phyloP scores from a whole-genome alignment of 1,140 invertebrate species.

The Drosophila sturtevanti region DNA sequence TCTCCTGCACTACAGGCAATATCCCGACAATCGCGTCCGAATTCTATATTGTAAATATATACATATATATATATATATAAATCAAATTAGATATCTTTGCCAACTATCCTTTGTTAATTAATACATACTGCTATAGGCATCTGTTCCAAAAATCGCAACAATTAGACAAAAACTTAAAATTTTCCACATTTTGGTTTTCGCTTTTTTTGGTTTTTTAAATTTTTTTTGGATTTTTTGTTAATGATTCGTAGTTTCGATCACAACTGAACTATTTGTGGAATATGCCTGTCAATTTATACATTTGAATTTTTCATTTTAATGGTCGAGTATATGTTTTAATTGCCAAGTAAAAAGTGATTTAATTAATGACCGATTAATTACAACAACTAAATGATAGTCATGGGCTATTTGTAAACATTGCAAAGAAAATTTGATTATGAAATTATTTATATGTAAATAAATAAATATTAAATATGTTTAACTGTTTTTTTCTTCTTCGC shows the following conservation, averaged over 20 bases:
- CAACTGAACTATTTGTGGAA: constrained; percentile 13
- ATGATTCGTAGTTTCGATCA: neutral
- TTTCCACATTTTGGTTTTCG: constrained; percentile 23
- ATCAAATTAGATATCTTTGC: neutral
- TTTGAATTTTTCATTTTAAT: constrained; percentile 4
- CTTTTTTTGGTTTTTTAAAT: neutral
- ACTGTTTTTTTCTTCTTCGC: neutral
- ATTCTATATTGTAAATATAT: constrained; percentile 27
- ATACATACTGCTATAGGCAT: constrained; percentile 46
- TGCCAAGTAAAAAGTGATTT: constrained; percentile 1
- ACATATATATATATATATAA: no score
- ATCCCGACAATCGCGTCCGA: constrained; percentile 48
- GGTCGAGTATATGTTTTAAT: constrained; percentile 29
- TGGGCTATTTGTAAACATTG: neutral
- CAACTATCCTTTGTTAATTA: neutral
- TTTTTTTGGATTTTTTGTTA: neutral
- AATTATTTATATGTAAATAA: neutral
- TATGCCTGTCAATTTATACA: constrained; percentile 20
- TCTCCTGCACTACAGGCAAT: constrained; percentile 34
- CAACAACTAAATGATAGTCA: neutral
- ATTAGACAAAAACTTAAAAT: constrained; percentile 9
- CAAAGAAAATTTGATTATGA: neutral
- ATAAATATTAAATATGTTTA: neutral
- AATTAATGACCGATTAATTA: constrained; percentile 22
- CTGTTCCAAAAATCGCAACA: neutral